phyloP scores from a whole-genome alignment of 37 sponge, comb jelly and placozoan species.

The Eunapius fragilis region DNA sequence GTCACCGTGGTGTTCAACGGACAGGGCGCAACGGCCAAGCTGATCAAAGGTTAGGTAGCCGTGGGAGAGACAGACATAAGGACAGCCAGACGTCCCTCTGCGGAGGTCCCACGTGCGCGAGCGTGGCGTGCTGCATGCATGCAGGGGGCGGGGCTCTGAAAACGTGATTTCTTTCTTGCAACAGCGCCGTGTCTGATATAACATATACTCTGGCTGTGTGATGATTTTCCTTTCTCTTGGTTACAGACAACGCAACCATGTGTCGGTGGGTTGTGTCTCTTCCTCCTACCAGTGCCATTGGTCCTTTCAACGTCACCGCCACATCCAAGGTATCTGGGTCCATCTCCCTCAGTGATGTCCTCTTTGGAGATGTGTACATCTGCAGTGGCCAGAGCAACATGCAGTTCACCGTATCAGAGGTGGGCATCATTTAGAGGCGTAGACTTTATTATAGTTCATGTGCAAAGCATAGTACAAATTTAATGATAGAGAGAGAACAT shows the following conservation, averaged over 20 bases:
- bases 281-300: slow-evolving; percentile 25
- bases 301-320: slow-evolving; percentile 38
- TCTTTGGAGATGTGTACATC: slow-evolving; percentile 78
- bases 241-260: not conserved
- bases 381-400: slow-evolving; percentile 91
- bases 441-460: too few species aligned
- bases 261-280: slow-evolving; percentile 38
- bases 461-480: too few species aligned
- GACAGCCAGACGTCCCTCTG: not conserved
- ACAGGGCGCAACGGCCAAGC: slow-evolving; percentile 1
- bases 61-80: not conserved
- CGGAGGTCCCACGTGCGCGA: too few species aligned
- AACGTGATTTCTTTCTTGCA: not conserved
- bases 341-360: slow-evolving; percentile 47
- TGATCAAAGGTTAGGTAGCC: slow-evolving; percentile 23
- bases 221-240: not conserved
- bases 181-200: too few species aligned
- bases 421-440: not conserved
- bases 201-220: too few species aligned
- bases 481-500: too few species aligned
- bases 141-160: not conserved
- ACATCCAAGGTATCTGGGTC: slow-evolving; percentile 16
- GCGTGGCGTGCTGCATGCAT: not conserved
- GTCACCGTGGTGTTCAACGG: slow-evolving; percentile 20
- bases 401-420: slow-evolving; percentile 44